A percentile compares a stretch with the other conserved stretches of the same genome.
Evolutionary conservation across 2,113 vertebrate species (phyloP).

Genomic region (Archocentrus centrarchus): DNA sequence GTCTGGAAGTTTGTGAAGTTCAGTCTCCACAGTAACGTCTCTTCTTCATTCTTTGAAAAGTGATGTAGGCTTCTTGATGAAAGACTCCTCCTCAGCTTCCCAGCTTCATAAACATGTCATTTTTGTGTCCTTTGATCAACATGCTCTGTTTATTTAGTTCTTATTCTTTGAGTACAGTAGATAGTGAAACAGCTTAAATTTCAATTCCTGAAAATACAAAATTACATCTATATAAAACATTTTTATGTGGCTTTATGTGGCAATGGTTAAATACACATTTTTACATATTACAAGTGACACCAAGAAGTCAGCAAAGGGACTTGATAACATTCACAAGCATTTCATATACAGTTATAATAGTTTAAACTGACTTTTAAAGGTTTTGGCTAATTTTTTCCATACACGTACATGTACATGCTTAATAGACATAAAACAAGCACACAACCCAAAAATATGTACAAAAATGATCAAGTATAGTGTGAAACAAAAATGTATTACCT

Average conservation of each 20-base stretch:
- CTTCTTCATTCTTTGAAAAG: slow-evolving; percentile 22
- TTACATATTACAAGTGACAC: slow-evolving; percentile 56
- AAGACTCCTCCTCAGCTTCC: slow-evolving; percentile 24
- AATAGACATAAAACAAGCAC: slow-evolving; percentile 48
- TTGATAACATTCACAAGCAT: slow-evolving; percentile 63
- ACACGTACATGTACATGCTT: slow-evolving; percentile 50
- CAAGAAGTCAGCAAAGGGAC: slow-evolving; percentile 48
- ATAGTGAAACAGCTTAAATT: slow-evolving; percentile 67
- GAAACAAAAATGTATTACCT: slow-evolving; percentile 36
- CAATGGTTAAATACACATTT: slow-evolving; percentile 61
- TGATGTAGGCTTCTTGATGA: slow-evolving; percentile 33
- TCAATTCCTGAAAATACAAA: slow-evolving; percentile 68
- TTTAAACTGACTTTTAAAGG: slow-evolving; percentile 46
- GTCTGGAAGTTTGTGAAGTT: slow-evolving; percentile 34
- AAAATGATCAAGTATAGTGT: slow-evolving; percentile 65
- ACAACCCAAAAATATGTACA: slow-evolving; percentile 42
- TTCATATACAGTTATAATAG: slow-evolving; percentile 58
- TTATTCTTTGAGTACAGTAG: slow-evolving; percentile 76
- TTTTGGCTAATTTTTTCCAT: slow-evolving; percentile 42
- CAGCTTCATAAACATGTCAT: slow-evolving; percentile 18
- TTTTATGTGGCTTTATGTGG: slow-evolving; percentile 53
- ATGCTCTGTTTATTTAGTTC: slow-evolving; percentile 54
- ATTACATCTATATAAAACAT: slow-evolving; percentile 19
- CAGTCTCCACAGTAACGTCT: slow-evolving; percentile 28
- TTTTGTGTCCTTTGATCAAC: slow-evolving; percentile 13